A percentile compares a stretch with the other conserved stretches of the same genome.
phyloP scores from a whole-genome alignment of 2,888 invertebrate genomes.

The Abscondita cerata region DNA sequence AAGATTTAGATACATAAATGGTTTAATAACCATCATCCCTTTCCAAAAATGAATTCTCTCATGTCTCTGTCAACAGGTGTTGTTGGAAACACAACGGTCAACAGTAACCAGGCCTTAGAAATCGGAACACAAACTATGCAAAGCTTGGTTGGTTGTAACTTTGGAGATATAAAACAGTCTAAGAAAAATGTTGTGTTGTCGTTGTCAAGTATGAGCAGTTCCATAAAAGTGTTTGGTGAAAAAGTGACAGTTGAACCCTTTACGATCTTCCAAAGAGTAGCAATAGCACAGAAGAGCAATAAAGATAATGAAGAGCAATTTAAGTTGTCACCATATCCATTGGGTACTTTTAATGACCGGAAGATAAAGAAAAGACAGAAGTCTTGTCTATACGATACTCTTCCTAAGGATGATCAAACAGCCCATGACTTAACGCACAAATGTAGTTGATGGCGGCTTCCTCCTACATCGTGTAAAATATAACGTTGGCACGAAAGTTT shows the following conservation, averaged over 20 bases:
- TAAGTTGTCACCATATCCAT: neutral
- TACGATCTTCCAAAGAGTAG: too few species aligned
- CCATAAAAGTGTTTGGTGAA: too few species aligned
- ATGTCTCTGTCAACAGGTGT: neutral
- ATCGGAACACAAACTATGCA: neutral
- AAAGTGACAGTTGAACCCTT: too few species aligned
- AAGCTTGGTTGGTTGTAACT: conserved; percentile 4
- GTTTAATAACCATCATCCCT: neutral
- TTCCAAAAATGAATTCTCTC: neutral
- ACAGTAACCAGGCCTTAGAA: too few species aligned
- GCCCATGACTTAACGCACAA: neutral
- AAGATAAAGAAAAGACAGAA: conserved; percentile 1
- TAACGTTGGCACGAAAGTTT: neutral
- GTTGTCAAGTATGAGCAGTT: neutral
- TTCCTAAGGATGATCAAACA: neutral
- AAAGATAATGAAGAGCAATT: neutral
- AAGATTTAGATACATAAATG: neutral
- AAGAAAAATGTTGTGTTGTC: neutral
- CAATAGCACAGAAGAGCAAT: too few species aligned
- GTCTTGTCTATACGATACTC: conserved; percentile 5
- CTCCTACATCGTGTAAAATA: conserved; percentile 6
- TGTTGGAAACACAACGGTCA: neutral
- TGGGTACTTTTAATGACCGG: neutral
- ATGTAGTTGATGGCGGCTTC: conserved; percentile 5
- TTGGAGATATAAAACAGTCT: conserved; percentile 8